Evolutionary conservation across 2,888 invertebrate species (phyloP), one percentile per base, ranked within the genome.

Genomic region (Mythimna impura): DNA sequence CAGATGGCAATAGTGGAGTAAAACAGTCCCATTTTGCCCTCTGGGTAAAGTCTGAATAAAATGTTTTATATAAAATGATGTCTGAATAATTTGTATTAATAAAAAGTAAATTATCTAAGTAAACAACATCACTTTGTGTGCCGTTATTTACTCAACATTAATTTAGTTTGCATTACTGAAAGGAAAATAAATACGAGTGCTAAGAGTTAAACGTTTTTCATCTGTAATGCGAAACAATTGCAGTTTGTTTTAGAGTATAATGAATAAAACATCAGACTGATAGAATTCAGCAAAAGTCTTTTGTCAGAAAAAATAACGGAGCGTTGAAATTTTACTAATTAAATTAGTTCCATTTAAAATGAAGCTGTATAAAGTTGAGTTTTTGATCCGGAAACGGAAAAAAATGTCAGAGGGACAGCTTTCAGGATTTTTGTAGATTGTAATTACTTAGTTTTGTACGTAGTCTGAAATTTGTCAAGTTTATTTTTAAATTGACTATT

Each of bases 241-340:
- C 36, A 60, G 25, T 34, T 60, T 52, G 8, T 50, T 70, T 47
- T 36, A 71, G 10, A 54, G 17, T 6, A 6, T 30, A 50, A 25
- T 81, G 63, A 80, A 80, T 71, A 66, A 76, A 76, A 57, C 68
- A 81, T 63, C 1, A 58, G 62, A 7, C 17, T 60, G 50, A 81
- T 66, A 55, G 55, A n/a, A 43, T 62, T 30, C n/a, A 43, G 30
- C n/a, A 0, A 17, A 50, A 57, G 12, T 36, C 0, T 68, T 57
- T 30, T 47, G n/a, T 43, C 25, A 43, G n/a, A 34, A 43, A 58
- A 67, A 57, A n/a, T 6, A 36, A 54, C 17, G 14, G 22, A 20
- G 25, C 47, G 1, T 25, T 20, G 47, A 54, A 60, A 22, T 52
- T 52, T n/a, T 7, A 54, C 25, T 43, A 71, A 76, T 71, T 63